Conservation (phyloP, 2,113 vertebrate genomes). For the Takifugu flavidus region DNA sequence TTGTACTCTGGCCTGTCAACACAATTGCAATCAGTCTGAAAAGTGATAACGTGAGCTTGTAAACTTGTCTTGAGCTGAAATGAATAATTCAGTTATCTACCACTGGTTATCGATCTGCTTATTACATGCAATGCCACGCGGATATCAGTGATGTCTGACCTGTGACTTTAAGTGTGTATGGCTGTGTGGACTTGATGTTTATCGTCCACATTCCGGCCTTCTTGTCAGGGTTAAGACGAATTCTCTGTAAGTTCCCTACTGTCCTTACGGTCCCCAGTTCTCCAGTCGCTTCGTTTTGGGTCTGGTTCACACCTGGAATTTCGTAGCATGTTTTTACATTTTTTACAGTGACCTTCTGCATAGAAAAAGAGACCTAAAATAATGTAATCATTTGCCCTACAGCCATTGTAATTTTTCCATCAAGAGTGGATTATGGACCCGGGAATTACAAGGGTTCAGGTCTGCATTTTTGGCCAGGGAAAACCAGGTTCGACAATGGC, state of each 20-base stretch:
- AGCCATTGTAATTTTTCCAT: too few species aligned
- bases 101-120: too few species aligned
- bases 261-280: slow-evolving; percentile 55
- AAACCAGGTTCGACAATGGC: too few species aligned
- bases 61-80: too few species aligned
- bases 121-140: too few species aligned
- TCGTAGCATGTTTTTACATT: not conserved
- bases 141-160: slow-evolving; percentile 43
- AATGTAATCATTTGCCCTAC: too few species aligned
- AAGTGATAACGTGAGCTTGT: not conserved
- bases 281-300: slow-evolving; percentile 36
- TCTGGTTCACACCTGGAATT: slow-evolving; percentile 59
- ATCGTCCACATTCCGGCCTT: slow-evolving; percentile 62
- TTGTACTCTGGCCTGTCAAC: slow-evolving; percentile 66
- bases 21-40: slow-evolving; percentile 1
- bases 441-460: too few species aligned
- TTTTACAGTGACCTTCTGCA: too few species aligned
- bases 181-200: slow-evolving; percentile 37
- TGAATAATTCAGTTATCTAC: too few species aligned
- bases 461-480: too few species aligned
- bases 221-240: slow-evolving; percentile 40
- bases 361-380: too few species aligned
- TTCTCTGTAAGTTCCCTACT: slow-evolving; percentile 67
- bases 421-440: too few species aligned
- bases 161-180: slow-evolving; percentile 72